Conservation (phyloP, 2,888 invertebrate genomes). For the Didymodactylos carnosus region DNA sequence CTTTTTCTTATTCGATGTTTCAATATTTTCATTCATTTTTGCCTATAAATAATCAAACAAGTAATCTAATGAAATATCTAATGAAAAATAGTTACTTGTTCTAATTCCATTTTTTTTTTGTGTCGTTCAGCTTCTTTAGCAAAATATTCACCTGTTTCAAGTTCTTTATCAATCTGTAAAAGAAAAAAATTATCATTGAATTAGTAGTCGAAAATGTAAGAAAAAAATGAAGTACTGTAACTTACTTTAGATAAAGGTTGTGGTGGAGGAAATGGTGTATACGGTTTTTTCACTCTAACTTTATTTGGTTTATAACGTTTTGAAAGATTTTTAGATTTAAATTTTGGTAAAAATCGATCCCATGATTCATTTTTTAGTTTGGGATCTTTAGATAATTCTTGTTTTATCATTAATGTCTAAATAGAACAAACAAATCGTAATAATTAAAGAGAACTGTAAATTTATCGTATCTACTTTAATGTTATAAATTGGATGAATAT, state of each 20-base stretch:
- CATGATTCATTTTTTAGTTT: conserved; percentile 75
- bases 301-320: conserved; percentile 69
- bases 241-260: conserved; percentile 60
- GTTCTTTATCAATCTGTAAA: conserved; percentile 58
- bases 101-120: not conserved
- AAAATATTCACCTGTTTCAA: conserved; percentile 92
- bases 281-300: conserved; percentile 69
- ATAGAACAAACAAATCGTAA: conserved; percentile 1
- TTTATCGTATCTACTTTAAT: conserved; percentile 40
- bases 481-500: conserved; percentile 93
- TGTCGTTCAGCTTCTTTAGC: not conserved
- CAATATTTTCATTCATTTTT: conserved; percentile 8
- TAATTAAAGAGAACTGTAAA: conserved; percentile 9
- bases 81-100: not conserved
- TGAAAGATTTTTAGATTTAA: conserved; percentile 65
- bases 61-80: too few relatives aligned
- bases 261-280: conserved; percentile 90
- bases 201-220: not conserved
- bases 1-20: not conserved
- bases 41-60: too few relatives aligned
- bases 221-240: not conserved
- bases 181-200: conserved; percentile 19
- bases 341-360: conserved; percentile 86
- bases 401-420: conserved; percentile 86
- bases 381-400: conserved; percentile 77